These are phyloP conservation scores for Tachina lurida DNA, from an alignment of 2,888 invertebrate genomes.

Conservation along the genomic window DNA sequence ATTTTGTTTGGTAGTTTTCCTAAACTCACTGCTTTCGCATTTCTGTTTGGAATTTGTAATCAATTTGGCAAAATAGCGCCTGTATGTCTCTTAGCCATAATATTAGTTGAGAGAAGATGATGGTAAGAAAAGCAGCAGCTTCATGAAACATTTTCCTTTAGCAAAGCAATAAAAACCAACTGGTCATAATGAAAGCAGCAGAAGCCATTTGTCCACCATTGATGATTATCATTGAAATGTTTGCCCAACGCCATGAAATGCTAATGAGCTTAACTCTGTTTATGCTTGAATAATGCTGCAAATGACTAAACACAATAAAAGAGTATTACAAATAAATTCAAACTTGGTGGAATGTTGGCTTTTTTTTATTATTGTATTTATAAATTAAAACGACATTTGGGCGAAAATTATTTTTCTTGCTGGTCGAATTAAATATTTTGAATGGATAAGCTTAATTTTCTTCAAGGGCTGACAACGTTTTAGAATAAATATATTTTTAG, in stretches of 20 bases:
- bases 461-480: no score
- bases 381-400: slow-evolving; percentile 25
- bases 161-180: background rate
- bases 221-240: slow-evolving; percentile 62
- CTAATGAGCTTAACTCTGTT: slow-evolving; percentile 65
- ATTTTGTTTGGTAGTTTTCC: background rate
- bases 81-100: slow-evolving; percentile 36
- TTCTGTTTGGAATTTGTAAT: slow-evolving; percentile 28
- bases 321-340: background rate
- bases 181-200: background rate
- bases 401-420: background rate
- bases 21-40: background rate
- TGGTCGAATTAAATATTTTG: no score
- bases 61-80: slow-evolving; percentile 62
- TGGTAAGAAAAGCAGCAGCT: background rate
- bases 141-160: background rate
- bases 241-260: slow-evolving; percentile 63
- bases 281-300: slow-evolving; percentile 37
- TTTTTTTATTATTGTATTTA: background rate
- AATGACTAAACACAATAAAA: slow-evolving; percentile 11
- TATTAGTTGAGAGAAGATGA: background rate
- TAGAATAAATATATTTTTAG: no score
- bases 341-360: background rate
- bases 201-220: slow-evolving; percentile 46
- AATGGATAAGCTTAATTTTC: no score